A percentile compares a stretch with the other conserved stretches of the same genome.
Evolutionary conservation across 2,888 invertebrate genomes (phyloP).

Genomic region (Melipona beecheii): DNA sequence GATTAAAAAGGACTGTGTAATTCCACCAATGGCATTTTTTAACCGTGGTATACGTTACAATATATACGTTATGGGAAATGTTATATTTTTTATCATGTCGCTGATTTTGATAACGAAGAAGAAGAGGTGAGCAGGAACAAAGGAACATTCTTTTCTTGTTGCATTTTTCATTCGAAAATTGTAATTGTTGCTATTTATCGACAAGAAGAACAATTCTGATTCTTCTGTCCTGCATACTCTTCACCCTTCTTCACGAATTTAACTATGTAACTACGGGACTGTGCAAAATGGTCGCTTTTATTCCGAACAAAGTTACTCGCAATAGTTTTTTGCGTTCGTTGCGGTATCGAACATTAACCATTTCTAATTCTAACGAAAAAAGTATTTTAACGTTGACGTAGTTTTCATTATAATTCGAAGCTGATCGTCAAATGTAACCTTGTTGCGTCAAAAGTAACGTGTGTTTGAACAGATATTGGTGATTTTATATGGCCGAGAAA

Average conservation of each 20-base stretch:
- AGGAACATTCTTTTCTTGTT: constrained; percentile 20
- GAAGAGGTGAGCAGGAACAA: constrained; percentile 39
- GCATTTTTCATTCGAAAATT: background rate
- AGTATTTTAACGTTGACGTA: constrained; percentile 38
- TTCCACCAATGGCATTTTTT: constrained; percentile 58
- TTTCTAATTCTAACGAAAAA: constrained; percentile 25
- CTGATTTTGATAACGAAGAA: constrained; percentile 25
- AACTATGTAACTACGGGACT: constrained; percentile 41
- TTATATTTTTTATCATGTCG: constrained; percentile 46
- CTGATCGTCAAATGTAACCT: constrained; percentile 61
- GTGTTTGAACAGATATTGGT: constrained; percentile 68
- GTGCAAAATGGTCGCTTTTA: constrained; percentile 46
- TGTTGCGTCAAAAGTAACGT: constrained; percentile 63
- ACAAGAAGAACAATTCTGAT: background rate
- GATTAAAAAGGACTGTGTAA: constrained; percentile 50
- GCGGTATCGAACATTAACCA: constrained; percentile 35
- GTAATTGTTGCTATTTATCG: background rate
- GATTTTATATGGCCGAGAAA: constrained; percentile 72
- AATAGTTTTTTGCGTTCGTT: constrained; percentile 35
- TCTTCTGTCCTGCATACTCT: constrained; percentile 43
- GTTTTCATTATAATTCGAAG: constrained; percentile 46
- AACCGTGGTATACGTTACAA: constrained; percentile 14
- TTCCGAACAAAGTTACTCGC: constrained; percentile 23
- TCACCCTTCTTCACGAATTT: constrained; percentile 33
- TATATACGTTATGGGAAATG: constrained; percentile 31